Evolutionary conservation across 2,797 vertebrate species (phyloP).

Genomic region (Micrastur ruficollis): DNA sequence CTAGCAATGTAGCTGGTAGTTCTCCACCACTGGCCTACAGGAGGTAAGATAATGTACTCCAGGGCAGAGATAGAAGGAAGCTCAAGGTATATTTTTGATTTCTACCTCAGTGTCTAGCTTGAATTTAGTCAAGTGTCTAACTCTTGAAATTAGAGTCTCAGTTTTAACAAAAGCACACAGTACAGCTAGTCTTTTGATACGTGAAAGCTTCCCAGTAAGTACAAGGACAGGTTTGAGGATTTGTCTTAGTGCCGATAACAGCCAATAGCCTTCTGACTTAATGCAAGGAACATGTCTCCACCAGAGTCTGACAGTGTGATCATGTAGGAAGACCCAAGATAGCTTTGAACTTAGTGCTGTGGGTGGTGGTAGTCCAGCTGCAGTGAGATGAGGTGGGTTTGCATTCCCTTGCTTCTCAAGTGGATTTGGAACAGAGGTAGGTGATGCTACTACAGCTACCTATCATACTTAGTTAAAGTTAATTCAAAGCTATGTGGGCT

Average conservation of each 20-base stretch:
- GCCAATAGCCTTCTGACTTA: neutral
- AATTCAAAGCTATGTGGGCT: neutral
- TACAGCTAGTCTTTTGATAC: neutral
- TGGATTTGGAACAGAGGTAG: neutral
- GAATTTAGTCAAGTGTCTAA: no score
- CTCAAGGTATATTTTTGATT: neutral
- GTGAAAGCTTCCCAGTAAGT: neutral
- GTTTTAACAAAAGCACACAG: neutral
- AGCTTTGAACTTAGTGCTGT: neutral
- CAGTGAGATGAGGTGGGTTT: neutral
- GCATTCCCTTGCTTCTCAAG: neutral
- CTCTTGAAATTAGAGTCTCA: neutral
- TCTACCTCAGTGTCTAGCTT: neutral
- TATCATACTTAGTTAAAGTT: accelerated
- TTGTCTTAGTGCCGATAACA: neutral
- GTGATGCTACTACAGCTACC: neutral
- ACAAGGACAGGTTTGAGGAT: neutral
- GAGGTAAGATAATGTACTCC: neutral
- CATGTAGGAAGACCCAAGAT: neutral
- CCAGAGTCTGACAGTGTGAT: neutral
- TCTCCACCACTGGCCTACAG: neutral
- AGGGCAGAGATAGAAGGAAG: neutral
- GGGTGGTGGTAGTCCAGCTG: neutral
- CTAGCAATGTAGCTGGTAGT: neutral
- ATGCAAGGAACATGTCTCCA: neutral